Percentiles rank a stretch among this genome's conserved stretches.
These are phyloP conservation scores for Plectropomus leopardus DNA, from an alignment of 2,113 vertebrate species.

Conservation along the genomic window DNA sequence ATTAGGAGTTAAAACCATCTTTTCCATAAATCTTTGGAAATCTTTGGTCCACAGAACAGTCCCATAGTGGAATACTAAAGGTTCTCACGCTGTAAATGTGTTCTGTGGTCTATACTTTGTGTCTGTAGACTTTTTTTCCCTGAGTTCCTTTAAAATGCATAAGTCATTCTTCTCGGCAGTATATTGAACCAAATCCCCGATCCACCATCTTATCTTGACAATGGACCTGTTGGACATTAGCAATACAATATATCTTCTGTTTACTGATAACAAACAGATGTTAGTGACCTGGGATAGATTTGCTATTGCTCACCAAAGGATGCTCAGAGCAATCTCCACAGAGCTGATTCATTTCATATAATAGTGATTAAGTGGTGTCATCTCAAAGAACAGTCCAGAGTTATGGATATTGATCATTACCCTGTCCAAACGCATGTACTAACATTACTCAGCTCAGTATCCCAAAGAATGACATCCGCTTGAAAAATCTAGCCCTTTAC, in stretches of 20 bases:
- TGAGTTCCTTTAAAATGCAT: background rate
- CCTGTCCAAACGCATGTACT: background rate
- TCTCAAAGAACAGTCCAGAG: background rate
- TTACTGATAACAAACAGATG: conserved; percentile 5
- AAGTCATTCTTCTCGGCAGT: background rate
- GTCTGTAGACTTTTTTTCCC: background rate
- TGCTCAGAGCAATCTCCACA: background rate
- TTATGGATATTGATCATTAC: background rate
- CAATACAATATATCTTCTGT: background rate
- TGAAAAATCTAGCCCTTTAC: background rate
- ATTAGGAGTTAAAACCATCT: no score
- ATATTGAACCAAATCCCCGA: background rate
- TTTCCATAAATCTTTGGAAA: no score
- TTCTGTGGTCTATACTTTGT: background rate
- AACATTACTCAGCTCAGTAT: background rate
- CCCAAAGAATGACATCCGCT: background rate
- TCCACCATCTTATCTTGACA: background rate
- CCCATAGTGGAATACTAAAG: background rate
- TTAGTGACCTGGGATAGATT: conserved; percentile 2
- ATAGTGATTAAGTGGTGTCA: background rate
- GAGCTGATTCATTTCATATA: background rate
- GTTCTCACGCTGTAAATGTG: background rate
- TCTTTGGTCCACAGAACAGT: background rate
- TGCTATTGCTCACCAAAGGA: conserved; percentile 5
- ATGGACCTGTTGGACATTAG: background rate